Base-by-base conservation (phyloP, 2,888 invertebrate species). In the Caenorhabditis virilis region DNA sequence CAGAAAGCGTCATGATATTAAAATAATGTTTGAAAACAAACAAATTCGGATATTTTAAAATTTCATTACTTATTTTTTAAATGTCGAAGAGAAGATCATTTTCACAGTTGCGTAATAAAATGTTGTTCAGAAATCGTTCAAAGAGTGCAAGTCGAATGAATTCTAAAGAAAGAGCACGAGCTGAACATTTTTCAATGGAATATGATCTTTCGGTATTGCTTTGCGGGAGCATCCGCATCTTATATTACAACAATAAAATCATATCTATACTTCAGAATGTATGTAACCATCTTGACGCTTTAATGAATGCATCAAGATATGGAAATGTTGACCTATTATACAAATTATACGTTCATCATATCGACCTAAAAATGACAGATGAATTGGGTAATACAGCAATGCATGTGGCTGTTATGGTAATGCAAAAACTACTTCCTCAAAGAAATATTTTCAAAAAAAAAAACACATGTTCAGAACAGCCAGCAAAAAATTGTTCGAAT, bases 311-410 rank as follows among this genome's bases (percentile, higher is more conserved):
- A 11, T 58, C 69, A 33, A 50, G 61, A 18, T 58, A 39, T 16
- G 72, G 72, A 18, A 59, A 66, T 35, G 51, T 50, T 18, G 69
- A 66, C 18, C 42, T 66, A 27, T 48, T 66, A 25, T 66, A 59
- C 45, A 56, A 60, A 48, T 39, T 66, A 2, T 66, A 60, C 30
- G 27, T 61, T 22, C 49, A 66, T 47, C 56, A 61, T 33, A 38
- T 67, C 18, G 63, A 69, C 27, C 46, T 72, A 27, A 56, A 46
- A 53, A 58, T 54, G 47, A 45, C 43, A 2, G 66, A 69, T 41
- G 66, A 63, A 22, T 51, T 56, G 7, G 72, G 72, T 15, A 72
- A 72, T 39, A 72, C 57, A 39, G 72, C 72, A 1, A 57, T 69
- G 46, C 72, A 72, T 45, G 50, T 69, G 26, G 72, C 72, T 13